phyloP scores from a whole-genome alignment of 92 coral and sea anemone species.

The Zoanthus solanderi region DNA sequence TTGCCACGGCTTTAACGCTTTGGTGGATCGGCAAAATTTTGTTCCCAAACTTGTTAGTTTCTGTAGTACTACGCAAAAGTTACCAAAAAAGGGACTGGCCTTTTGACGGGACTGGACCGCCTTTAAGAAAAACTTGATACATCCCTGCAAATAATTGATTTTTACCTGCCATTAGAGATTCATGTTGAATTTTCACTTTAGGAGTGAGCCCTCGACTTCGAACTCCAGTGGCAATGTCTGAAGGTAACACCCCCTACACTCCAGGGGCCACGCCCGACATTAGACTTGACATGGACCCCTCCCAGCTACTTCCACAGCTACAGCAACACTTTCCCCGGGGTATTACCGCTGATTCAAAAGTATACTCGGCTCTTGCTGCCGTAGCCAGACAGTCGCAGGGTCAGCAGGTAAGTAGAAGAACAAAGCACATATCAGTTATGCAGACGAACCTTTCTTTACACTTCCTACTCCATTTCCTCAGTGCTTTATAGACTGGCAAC shows the following conservation, averaged over 20 bases:
- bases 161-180: background rate
- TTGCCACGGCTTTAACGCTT: no score
- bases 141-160: background rate
- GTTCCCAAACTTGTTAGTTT: no score
- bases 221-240: conserved; percentile 85
- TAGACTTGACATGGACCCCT: conserved; percentile 88
- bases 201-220: conserved; percentile 91
- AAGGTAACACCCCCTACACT: conserved; percentile 96
- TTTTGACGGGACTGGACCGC: no score
- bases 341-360: conserved; percentile 78
- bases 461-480: no score
- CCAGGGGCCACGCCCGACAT: conserved; percentile 92
- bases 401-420: conserved; percentile 51
- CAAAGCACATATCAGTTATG: no score
- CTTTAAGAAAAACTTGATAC: background rate
- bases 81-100: no score
- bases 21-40: no score
- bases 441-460: no score
- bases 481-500: no score
- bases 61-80: no score
- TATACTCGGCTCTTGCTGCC: conserved; percentile 80
- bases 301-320: conserved; percentile 87
- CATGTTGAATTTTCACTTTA: conserved; percentile 30
- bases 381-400: conserved; percentile 71
- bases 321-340: conserved; percentile 91